Percentiles rank a stretch among this genome's conserved stretches.
phyloP scores from a whole-genome alignment of 23 tunicate species.

The Pegea sp. region DNA sequence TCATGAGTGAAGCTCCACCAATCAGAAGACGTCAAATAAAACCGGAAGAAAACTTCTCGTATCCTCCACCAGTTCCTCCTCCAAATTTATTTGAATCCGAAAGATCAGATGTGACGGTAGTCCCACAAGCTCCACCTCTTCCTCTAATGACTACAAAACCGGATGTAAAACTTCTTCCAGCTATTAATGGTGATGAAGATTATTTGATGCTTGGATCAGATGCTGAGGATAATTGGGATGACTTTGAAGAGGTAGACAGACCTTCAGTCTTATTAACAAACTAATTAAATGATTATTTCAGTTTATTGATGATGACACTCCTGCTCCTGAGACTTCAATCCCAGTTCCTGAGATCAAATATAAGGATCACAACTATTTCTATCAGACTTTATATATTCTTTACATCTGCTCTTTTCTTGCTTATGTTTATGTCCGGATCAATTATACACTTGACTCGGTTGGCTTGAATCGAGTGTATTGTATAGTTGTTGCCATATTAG shows the following conservation, averaged over 20 bases:
- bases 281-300: slow-evolving; percentile 4
- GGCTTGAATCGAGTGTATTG: slow-evolving; percentile 92
- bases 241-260: slow-evolving; percentile 45
- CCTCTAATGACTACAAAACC: too few relatives aligned
- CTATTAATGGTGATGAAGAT: slow-evolving; percentile 19
- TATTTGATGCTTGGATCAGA: slow-evolving; percentile 28
- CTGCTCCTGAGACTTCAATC: slow-evolving; percentile 88
- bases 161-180: too few relatives aligned
- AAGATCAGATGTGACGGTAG: too few relatives aligned
- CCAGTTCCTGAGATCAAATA: slow-evolving; percentile 60
- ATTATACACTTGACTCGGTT: slow-evolving; percentile 79
- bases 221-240: slow-evolving; percentile 75
- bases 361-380: slow-evolving; percentile 44
- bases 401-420: slow-evolving; percentile 75
- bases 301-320: slow-evolving; percentile 91
- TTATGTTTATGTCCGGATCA: slow-evolving; percentile 78
- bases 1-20: too few relatives aligned
- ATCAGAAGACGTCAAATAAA: too few relatives aligned
- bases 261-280: neutral
- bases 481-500: slow-evolving; percentile 79
- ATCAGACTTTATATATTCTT: slow-evolving; percentile 42
- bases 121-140: too few relatives aligned
- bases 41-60: too few relatives aligned
- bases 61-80: too few relatives aligned
- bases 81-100: too few relatives aligned